Percentiles rank a stretch among this genome's conserved stretches.
Conservation (phyloP, 2,113 vertebrate species). For the Scomber scombrus region DNA sequence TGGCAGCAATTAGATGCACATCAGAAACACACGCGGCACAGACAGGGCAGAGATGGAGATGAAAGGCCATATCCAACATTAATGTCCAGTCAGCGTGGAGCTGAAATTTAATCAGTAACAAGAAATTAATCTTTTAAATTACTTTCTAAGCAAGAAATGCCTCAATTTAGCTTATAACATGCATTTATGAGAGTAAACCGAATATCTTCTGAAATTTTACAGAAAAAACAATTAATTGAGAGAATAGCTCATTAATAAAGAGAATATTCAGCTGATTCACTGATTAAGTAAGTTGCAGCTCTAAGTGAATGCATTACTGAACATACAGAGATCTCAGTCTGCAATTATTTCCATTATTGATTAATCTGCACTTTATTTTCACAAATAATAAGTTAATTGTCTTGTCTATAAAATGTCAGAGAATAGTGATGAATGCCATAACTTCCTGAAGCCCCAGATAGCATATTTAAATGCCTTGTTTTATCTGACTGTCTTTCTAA, state of each 20-base stretch:
- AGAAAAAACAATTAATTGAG: neutral
- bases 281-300: neutral
- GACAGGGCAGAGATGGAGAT: neutral
- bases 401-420: neutral
- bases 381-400: neutral
- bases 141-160: too few species aligned
- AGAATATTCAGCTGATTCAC: neutral
- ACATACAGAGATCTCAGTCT: neutral
- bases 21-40: slow-evolving; percentile 39
- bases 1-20: slow-evolving; percentile 73
- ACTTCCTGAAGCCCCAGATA: too few species aligned
- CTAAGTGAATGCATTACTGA: neutral
- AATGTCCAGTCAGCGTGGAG: slow-evolving; percentile 24
- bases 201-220: neutral
- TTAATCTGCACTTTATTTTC: neutral
- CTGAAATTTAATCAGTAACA: neutral
- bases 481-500: too few species aligned
- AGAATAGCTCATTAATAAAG: neutral
- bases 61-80: neutral
- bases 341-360: neutral
- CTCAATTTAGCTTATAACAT: too few species aligned
- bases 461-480: too few species aligned
- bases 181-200: neutral
- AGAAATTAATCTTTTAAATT: neutral
- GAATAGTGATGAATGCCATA: neutral